A percentile compares a stretch with the other conserved stretches of the same genome.
Conservation (phyloP, 30 jellyfish, hydroid and myxozoan genomes). For the Aurelia sp. region DNA sequence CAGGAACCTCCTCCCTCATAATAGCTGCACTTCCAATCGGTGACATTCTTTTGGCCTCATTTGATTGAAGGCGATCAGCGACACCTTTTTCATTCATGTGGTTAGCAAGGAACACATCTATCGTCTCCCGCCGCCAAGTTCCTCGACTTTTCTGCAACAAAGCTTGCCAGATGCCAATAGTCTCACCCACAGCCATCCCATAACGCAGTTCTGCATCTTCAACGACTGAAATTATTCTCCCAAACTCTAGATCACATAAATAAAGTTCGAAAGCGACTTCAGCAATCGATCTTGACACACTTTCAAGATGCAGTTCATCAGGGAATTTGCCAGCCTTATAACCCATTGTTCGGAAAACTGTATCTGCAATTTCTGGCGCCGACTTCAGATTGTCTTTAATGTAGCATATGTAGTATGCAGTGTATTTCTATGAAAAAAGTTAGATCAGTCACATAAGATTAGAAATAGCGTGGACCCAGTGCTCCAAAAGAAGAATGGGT, state of each 20-base stretch:
- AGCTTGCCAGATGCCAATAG: conserved; percentile 7
- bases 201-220: neutral
- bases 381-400: conserved; percentile 32
- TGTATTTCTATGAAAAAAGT: conserved; percentile 51
- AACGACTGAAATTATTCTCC: conserved; percentile 11
- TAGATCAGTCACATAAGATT: too few species aligned
- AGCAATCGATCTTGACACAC: conserved; percentile 1
- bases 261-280: conserved; percentile 51
- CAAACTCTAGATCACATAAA: conserved; percentile 27
- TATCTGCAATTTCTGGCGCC: conserved; percentile 31
- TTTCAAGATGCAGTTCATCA: conserved; percentile 32
- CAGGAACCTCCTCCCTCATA: too few species aligned
- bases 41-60: too few species aligned
- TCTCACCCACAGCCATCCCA: neutral
- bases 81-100: neutral
- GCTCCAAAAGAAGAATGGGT: too few species aligned
- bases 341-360: conserved; percentile 45
- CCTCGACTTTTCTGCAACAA: neutral
- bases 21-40: too few species aligned
- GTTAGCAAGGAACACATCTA: neutral
- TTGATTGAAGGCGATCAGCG: neutral
- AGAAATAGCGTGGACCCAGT: too few species aligned
- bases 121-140: neutral
- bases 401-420: conserved; percentile 44
- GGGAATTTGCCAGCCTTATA: conserved; percentile 6